Evolutionary conservation across 2,113 vertebrate genomes (phyloP).

Genomic region (Plecotus auritus): DNA sequence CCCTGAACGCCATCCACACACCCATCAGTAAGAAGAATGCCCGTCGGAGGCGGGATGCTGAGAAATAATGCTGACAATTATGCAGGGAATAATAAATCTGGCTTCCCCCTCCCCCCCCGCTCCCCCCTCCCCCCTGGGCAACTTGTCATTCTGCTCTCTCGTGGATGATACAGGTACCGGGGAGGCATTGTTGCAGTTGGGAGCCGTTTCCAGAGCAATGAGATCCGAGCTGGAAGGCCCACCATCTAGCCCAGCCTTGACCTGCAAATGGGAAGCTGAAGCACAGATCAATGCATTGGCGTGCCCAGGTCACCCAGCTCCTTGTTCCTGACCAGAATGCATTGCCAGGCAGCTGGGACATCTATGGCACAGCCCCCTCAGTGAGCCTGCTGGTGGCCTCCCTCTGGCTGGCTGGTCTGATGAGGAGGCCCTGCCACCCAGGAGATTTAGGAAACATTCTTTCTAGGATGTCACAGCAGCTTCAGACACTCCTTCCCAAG

Average conservation of each 20-base stretch:
- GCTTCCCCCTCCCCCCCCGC: rapidly evolving
- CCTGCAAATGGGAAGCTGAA: neutral
- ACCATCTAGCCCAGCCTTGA: neutral
- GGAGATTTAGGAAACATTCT: neutral
- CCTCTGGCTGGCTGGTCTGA: neutral
- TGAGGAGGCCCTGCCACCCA: neutral
- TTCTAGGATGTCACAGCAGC: neutral
- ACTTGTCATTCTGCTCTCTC: neutral
- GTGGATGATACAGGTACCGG: rapidly evolving
- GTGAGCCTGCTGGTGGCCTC: neutral
- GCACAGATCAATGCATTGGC: neutral
- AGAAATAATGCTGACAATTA: neutral
- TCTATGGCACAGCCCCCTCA: no score
- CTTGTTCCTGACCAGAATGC: neutral
- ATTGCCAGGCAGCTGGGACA: no score
- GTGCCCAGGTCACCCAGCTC: neutral
- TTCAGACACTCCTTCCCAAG: neutral
- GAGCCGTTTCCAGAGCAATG: neutral
- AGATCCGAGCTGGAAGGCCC: neutral
- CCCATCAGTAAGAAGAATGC: neutral
- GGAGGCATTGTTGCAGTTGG: neutral
- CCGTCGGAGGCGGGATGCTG: neutral
- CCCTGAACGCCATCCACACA: neutral
- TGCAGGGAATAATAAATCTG: neutral
- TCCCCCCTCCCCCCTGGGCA: no score